A percentile compares a stretch with the other conserved stretches of the same genome.
These are phyloP conservation scores for Burhinus oedicnemus DNA, from an alignment of 2,113 vertebrate species.

Conservation along the genomic window DNA sequence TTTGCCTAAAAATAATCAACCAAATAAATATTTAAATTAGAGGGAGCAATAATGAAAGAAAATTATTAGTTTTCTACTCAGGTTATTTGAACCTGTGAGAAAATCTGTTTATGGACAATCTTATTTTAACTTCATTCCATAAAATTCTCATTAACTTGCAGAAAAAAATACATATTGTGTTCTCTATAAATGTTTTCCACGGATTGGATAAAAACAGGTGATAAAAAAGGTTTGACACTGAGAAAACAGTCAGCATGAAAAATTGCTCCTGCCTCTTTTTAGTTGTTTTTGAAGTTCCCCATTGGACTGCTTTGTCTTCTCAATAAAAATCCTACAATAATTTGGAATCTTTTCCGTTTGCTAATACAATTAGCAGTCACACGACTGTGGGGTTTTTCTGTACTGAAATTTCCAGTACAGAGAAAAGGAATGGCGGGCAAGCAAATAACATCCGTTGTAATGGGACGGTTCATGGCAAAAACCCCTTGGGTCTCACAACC, in stretches of 20 bases:
- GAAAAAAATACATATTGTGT: background rate
- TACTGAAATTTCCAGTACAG: background rate
- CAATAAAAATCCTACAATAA: background rate
- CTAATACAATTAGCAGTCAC: background rate
- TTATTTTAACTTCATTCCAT: background rate
- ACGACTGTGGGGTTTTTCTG: background rate
- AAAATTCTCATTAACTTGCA: background rate
- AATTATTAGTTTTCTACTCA: background rate
- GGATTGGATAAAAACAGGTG: background rate
- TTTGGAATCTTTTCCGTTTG: background rate
- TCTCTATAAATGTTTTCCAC: background rate
- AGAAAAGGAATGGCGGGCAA: background rate
- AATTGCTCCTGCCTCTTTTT: background rate
- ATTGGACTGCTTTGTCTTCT: background rate
- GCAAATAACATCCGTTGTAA: background rate
- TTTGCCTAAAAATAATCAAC: background rate
- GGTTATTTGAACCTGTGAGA: background rate
- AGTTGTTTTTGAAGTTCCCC: background rate
- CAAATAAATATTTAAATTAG: background rate
- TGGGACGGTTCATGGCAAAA: accelerated
- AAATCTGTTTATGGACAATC: background rate
- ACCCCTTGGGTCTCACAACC: background rate
- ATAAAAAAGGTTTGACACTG: background rate
- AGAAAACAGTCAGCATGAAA: background rate
- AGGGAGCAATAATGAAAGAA: background rate